Conservation (phyloP, 2,888 invertebrate genomes). For the Craniophora ligustri region DNA sequence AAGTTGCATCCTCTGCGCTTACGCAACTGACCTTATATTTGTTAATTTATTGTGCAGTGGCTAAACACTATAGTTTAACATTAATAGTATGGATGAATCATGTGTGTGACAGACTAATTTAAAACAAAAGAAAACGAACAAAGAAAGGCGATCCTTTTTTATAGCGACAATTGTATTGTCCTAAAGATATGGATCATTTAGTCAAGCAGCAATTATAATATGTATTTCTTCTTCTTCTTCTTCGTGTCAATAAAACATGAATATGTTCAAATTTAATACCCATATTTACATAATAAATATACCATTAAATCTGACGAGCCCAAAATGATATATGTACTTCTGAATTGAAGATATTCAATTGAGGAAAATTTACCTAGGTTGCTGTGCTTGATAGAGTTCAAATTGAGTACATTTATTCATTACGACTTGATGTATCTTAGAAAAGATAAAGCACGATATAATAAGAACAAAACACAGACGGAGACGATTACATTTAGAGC, state of each 20-base stretch:
- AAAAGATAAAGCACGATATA: background rate
- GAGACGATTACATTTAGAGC: background rate
- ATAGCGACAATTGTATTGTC: too few species aligned
- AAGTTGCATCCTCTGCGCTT: conserved; percentile 52
- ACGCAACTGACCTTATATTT: conserved; percentile 52
- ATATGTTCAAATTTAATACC: too few species aligned
- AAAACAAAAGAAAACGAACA: background rate
- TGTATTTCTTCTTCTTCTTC: too few species aligned
- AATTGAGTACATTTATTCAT: too few species aligned
- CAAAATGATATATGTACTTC: background rate
- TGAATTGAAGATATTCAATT: too few species aligned
- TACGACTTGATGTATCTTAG: background rate
- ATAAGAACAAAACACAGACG: background rate
- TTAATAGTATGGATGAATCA: background rate
- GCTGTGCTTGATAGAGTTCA: background rate
- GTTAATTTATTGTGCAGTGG: conserved; percentile 19
- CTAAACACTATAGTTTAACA: background rate
- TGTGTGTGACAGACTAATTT: too few species aligned
- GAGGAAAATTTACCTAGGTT: background rate
- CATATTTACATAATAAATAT: too few species aligned
- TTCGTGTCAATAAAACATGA: too few species aligned
- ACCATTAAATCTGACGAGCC: too few species aligned
- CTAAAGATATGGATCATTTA: too few species aligned
- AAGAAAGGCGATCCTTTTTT: too few species aligned
- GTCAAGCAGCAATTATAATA: too few species aligned